Percentiles rank a stretch among this genome's conserved stretches.
These are phyloP conservation scores for Dorcus parallelipipedus DNA, from an alignment of 2,888 invertebrate species.

Conservation along the genomic window DNA sequence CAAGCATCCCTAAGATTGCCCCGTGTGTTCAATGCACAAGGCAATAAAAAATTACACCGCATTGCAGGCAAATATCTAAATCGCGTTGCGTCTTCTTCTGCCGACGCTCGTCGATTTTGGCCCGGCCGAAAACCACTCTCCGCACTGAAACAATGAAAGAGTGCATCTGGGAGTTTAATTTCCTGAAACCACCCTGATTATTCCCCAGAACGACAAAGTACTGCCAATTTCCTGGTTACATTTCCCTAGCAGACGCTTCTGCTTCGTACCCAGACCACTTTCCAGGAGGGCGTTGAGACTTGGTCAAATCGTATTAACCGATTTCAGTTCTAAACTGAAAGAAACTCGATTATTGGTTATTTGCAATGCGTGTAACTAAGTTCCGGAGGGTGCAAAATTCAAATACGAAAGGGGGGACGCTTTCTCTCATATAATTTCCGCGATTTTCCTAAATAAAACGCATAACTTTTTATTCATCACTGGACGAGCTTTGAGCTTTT, in stretches of 20 bases:
- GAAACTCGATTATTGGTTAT: no score
- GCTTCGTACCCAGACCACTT: conserved; percentile 1
- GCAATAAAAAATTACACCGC: conserved; percentile 26
- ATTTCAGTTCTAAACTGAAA: no score
- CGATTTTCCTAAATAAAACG: no score
- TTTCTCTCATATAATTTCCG: no score
- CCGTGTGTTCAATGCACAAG: conserved; percentile 19
- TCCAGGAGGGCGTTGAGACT: background rate
- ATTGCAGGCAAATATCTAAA: conserved; percentile 25
- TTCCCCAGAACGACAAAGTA: conserved; percentile 34
- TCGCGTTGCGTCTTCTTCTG: conserved; percentile 1
- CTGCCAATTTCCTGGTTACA: conserved; percentile 38
- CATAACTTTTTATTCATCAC: no score
- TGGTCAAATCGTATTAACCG: no score
- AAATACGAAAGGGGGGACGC: no score
- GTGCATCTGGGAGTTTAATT: conserved; percentile 36
- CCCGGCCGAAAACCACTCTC: background rate
- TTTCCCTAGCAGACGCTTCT: conserved; percentile 32
- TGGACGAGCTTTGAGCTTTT: no score
- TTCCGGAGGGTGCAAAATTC: no score
- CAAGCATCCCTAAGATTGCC: conserved; percentile 17
- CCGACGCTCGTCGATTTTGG: conserved; percentile 9
- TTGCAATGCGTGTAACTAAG: no score
- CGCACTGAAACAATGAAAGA: conserved; percentile 31
- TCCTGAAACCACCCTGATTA: conserved; percentile 34